Evolutionary conservation across 2,113 vertebrate species (phyloP), one percentile per base, ranked within the genome.

Genomic region (Polypterus bichir): DNA sequence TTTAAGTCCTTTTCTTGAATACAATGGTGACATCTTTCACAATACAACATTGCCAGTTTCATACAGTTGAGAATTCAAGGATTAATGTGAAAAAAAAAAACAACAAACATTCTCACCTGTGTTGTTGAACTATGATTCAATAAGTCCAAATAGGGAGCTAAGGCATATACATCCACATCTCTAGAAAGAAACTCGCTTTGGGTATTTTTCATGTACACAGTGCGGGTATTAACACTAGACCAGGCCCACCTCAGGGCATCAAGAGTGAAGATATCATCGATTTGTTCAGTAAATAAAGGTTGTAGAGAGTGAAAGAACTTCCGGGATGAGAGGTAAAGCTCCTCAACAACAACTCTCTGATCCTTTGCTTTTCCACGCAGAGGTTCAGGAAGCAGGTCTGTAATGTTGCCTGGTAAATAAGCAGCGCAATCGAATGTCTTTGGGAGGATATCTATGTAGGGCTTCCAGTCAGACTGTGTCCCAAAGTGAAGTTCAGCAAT

Each of bases 151-250:
- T 85, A 96, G 0, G 95, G 95, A 27, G 92, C 95, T 6, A 99
- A 64, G 0, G 88, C 94, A 3, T 87, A 93, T 47, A 84, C 82
- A 72, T 98, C 84, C 3, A 77, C 79, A 60, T 89, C 79, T n/a
- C 76, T 69, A 1, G 83, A 89, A 44, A 97, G 82, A 65, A 82
- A 84, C 1, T 61, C 10, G 69, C 59, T 85, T n/a, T 65, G 76
- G 0, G 72, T 62, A 1, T 69, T 82, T 49, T 80, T 70, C 90
- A 94, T 83, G 68, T 93, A 97, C 70, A 99, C 82, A 0, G 92
- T 91, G 62, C 95, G 88, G 3, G 96, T 98, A 73, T 97, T 98
- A 47, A 98, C 47, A 0, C 91, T 91, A 64, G 90, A 97, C 94
- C 94, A 98, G 5, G 95, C 95, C 94, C 96, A 99, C 53, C 83